These are phyloP conservation scores for Brachyalestes nurse DNA, from an alignment of 2,797 vertebrate genomes.

Conservation along the genomic window DNA sequence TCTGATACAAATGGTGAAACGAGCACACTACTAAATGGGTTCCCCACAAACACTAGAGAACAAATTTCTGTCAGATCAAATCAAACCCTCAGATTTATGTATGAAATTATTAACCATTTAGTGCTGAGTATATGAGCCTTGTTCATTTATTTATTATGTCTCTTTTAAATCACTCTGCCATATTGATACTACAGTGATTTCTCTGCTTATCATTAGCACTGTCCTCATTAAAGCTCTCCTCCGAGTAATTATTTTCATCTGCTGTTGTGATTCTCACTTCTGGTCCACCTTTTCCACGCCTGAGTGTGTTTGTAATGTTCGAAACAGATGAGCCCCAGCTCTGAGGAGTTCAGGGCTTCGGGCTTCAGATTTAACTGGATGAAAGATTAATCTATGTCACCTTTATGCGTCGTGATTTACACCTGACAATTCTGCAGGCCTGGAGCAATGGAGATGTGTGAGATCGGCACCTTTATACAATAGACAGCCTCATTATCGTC, in stretches of 20 bases:
- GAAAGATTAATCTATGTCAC: constrained; percentile 65
- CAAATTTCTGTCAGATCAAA: too few relatives aligned
- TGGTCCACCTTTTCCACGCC: constrained; percentile 42
- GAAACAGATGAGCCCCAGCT: constrained; percentile 49
- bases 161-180: constrained; percentile 11
- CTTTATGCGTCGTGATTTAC: constrained; percentile 65
- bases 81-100: not conserved
- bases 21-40: not conserved
- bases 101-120: not conserved
- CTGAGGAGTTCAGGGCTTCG: constrained; percentile 46
- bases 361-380: constrained; percentile 54
- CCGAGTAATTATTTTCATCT: constrained; percentile 54
- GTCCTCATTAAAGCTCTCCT: constrained; percentile 55
- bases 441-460: constrained; percentile 58
- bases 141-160: not conserved
- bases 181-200: constrained; percentile 42
- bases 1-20: not conserved
- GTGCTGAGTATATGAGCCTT: not conserved
- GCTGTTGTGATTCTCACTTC: constrained; percentile 56
- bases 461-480: constrained; percentile 63
- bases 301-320: constrained; percentile 50
- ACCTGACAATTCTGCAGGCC: constrained; percentile 65
- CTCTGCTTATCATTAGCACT: constrained; percentile 38
- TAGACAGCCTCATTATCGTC: constrained; percentile 67
- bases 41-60: not conserved